Conservation (phyloP, 2,113 vertebrate genomes). For the Trematocara nigrifrons region DNA sequence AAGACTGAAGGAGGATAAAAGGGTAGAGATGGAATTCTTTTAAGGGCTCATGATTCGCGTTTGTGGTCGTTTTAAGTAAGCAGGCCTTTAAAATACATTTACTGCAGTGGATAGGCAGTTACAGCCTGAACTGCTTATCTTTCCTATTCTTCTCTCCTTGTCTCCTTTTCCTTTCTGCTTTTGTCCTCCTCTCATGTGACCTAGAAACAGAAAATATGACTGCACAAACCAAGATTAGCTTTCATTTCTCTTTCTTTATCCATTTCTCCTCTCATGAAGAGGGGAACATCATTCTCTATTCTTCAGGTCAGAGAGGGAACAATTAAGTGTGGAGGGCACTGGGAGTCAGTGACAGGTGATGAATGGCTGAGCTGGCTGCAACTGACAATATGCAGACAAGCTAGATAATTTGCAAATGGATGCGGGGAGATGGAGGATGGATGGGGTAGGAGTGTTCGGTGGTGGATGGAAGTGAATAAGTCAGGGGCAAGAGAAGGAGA, state of each 20-base stretch:
- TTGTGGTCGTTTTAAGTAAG: not conserved
- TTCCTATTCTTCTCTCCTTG: not conserved
- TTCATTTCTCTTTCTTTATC: not conserved
- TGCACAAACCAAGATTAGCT: not conserved
- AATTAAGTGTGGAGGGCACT: constrained; percentile 82
- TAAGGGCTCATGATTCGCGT: not conserved
- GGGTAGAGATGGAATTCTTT: not conserved
- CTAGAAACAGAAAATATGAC: constrained; percentile 20
- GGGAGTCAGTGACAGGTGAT: constrained; percentile 80
- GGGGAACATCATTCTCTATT: constrained; percentile 70
- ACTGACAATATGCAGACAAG: constrained; percentile 92
- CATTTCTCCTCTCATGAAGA: not conserved
- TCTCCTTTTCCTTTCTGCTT: not conserved
- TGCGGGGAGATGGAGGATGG: constrained; percentile 61
- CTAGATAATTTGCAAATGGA: constrained; percentile 89
- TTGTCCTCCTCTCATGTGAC: not conserved
- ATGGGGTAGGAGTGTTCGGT: not conserved
- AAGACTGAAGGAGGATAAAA: not conserved
- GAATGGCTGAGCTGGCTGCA: constrained; percentile 82
- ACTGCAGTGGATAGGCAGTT: constrained; percentile 6
- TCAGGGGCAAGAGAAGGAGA: constrained; percentile 5
- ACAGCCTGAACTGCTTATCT: constrained; percentile 9
- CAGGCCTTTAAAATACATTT: not conserved
- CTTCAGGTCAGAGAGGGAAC: constrained; percentile 82
- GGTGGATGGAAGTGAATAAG: constrained; percentile 8